Conservation (phyloP, 1,140 invertebrate species). For the Microplitis demolitor region DNA sequence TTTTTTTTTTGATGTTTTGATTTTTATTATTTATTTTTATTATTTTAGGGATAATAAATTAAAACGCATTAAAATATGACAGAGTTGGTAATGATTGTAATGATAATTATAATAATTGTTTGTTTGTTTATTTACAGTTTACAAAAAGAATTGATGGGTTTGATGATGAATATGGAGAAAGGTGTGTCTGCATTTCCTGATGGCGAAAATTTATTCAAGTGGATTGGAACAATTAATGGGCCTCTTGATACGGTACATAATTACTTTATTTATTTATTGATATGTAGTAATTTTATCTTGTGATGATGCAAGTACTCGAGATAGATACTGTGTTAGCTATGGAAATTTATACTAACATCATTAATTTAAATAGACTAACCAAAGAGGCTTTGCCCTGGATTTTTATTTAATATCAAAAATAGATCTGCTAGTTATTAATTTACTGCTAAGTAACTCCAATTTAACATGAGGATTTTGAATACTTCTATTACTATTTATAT, state of each 20-base stretch:
- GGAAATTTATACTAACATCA: too few species aligned
- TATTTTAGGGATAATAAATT: neutral
- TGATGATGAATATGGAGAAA: conserved; percentile 88
- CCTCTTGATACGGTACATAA: conserved; percentile 78
- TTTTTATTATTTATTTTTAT: conserved; percentile 1
- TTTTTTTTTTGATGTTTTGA: too few species aligned
- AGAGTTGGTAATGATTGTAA: conserved; percentile 3
- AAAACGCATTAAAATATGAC: too few species aligned
- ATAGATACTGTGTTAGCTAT: too few species aligned
- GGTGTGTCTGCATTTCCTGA: conserved; percentile 96
- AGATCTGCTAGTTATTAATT: too few species aligned
- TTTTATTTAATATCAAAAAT: too few species aligned
- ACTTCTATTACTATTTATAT: too few species aligned
- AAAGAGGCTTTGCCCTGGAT: too few species aligned
- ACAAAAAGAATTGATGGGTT: conserved; percentile 81
- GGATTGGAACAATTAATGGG: conserved; percentile 93
- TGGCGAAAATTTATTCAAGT: conserved; percentile 94
- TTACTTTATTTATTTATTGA: conserved; percentile 8
- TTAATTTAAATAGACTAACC: too few species aligned
- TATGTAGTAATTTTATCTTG: neutral
- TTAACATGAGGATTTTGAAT: too few species aligned
- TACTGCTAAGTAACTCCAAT: too few species aligned
- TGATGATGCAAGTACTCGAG: neutral
- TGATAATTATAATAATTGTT: neutral
- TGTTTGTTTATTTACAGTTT: conserved; percentile 64